Evolutionary conservation across 1,140 invertebrate species (phyloP).

Genomic region (Drosophila watanabei): DNA sequence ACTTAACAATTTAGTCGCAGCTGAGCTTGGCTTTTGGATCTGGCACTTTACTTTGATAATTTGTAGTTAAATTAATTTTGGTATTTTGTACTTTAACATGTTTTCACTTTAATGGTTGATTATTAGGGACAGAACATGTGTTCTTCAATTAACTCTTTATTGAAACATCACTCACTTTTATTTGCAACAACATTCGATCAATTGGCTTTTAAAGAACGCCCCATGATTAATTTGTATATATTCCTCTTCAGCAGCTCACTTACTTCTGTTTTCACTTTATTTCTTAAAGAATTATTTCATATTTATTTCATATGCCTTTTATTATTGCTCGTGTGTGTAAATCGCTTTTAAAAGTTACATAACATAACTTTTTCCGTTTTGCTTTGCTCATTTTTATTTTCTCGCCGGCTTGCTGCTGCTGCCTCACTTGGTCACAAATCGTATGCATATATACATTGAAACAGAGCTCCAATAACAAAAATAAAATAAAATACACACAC

Average conservation of each 20-base stretch:
- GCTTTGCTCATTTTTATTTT: slow-evolving; percentile 43
- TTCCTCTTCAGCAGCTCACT: background rate
- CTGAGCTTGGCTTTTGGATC: slow-evolving; percentile 22
- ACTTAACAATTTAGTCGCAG: slow-evolving; percentile 26
- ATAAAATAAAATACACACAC: background rate
- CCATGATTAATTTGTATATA: background rate
- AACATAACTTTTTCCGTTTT: slow-evolving; percentile 47
- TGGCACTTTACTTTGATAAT: slow-evolving; percentile 33
- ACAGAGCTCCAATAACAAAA: slow-evolving; percentile 27
- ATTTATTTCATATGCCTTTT: slow-evolving; percentile 11
- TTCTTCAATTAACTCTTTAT: background rate
- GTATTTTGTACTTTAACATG: background rate
- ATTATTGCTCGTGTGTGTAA: slow-evolving; percentile 21
- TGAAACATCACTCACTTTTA: slow-evolving; percentile 3
- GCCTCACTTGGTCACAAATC: slow-evolving; percentile 9
- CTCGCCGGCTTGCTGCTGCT: slow-evolving; percentile 24
- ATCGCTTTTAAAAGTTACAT: slow-evolving; percentile 48
- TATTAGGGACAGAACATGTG: background rate
- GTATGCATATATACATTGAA: background rate
- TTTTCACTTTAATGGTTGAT: background rate
- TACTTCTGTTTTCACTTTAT: slow-evolving; percentile 11
- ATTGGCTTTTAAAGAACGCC: slow-evolving; percentile 5
- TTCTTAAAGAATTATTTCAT: slow-evolving; percentile 18
- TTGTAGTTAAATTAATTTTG: slow-evolving; percentile 4
- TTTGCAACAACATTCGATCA: background rate